Evolutionary conservation across 2,113 vertebrate genomes (phyloP), one percentile per base, ranked within the genome.

Genomic region (Carollia perspicillata): DNA sequence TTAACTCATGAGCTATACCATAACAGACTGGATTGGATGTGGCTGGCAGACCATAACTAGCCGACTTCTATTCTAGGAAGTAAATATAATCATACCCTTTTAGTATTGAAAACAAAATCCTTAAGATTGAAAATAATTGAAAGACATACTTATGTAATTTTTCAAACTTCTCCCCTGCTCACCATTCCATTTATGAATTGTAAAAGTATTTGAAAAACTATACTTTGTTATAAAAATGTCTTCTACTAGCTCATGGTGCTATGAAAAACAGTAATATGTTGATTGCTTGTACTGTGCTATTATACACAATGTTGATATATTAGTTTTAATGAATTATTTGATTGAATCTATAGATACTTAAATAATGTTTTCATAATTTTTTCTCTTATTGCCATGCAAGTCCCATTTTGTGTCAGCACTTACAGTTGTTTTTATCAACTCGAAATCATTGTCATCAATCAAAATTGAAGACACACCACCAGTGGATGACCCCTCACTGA

Each of bases 401-500:
- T 98, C 99, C 90, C 98, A 99, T 93, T 99, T 99, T 97, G 98
- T 98, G 80, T 99, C 99, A 60, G 98, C 99, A 1, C 97, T 99
- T 89, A 99, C 98, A 3, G 98, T 99, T 60, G 98, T 99, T 95
- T 99, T 99, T 98, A 98, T 99, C 55, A 99, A 99, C 97, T 99
- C 98, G 26, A 99, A 99, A 96, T 99, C 98, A 0, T 97, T 99
- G 20, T 99, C 98, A 3, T 99, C 99, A 5, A 98, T 99, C 97
- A 99, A 98, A 98, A 98, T 99, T 40, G 98, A 99, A 97, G 99
- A 99, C 88, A 99, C 98, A 2, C 99, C 98, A 2, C 99, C 98
- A 2, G 98, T 99, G 63, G 99, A 99, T 95, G 99, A 99, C 96
- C 99, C 99, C 92, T 99, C 99, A 23, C 94, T 99, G 95, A 99